A percentile compares a stretch with the other conserved stretches of the same genome.
Evolutionary conservation across 2,797 vertebrate species (phyloP).

Genomic region (Neosilurus mollespiculum): DNA sequence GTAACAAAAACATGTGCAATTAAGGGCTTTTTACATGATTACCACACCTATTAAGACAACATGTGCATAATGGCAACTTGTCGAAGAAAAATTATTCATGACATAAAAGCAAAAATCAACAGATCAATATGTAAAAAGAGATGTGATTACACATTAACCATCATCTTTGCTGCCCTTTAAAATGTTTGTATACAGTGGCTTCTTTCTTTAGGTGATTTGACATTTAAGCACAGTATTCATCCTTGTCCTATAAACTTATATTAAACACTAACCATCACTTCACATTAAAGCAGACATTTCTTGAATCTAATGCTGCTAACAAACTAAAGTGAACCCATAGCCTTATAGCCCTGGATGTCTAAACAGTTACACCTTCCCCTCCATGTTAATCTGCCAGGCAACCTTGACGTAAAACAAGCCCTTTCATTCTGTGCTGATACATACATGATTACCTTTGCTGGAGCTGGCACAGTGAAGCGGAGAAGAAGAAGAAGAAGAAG

Average conservation of each 20-base stretch:
- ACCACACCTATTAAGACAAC: neutral
- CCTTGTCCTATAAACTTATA: neutral
- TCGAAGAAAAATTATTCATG: neutral
- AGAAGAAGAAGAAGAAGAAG: conserved; percentile 71
- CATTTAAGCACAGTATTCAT: neutral
- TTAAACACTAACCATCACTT: neutral
- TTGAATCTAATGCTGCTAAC: neutral
- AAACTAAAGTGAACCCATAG: neutral
- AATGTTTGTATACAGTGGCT: neutral
- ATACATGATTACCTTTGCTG: conserved; percentile 97
- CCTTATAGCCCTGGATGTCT: neutral
- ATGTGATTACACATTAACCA: neutral
- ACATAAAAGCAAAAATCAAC: neutral
- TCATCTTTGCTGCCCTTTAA: neutral
- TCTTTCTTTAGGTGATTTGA: conserved; percentile 15
- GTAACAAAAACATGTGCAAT: neutral
- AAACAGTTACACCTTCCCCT: neutral
- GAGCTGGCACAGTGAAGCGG: conserved; percentile 80
- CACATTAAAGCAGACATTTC: neutral
- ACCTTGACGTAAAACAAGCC: neutral
- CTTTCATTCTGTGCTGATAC: conserved; percentile 78
- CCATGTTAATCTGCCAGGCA: neutral
- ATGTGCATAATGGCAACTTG: neutral
- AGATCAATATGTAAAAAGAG: neutral
- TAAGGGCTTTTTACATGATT: neutral